Evolutionary conservation across 2,797 vertebrate genomes (phyloP).

Genomic region (Prionace glauca): DNA sequence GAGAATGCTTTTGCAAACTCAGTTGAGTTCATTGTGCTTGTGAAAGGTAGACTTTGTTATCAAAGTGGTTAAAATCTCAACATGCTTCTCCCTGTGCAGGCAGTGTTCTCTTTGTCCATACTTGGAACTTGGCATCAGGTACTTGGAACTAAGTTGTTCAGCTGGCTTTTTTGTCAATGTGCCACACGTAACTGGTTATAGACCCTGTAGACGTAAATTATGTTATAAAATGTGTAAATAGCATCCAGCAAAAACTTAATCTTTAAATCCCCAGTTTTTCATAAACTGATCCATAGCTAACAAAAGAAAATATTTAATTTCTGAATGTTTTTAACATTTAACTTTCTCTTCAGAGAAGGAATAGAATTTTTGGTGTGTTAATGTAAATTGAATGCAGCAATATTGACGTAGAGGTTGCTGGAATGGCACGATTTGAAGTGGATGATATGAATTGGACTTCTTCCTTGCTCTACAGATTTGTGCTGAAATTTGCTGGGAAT

Average conservation of each 20-base stretch:
- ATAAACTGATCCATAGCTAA: background rate
- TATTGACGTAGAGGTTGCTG: background rate
- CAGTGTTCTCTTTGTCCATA: background rate
- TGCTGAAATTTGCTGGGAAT: background rate
- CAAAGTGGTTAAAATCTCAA: too few relatives aligned
- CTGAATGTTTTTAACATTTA: background rate
- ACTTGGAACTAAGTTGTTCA: background rate
- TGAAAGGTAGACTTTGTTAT: too few relatives aligned
- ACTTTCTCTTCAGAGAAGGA: background rate
- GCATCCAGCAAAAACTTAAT: background rate
- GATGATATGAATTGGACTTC: background rate
- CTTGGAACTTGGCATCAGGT: background rate
- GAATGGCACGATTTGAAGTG: background rate
- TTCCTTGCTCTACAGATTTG: background rate
- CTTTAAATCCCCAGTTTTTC: background rate
- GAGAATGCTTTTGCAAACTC: too few relatives aligned
- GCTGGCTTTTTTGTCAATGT: background rate
- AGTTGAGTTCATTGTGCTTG: too few relatives aligned
- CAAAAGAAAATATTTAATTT: background rate
- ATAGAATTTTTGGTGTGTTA: background rate
- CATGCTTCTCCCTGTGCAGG: background rate
- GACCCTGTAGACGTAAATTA: background rate
- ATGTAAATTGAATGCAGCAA: background rate
- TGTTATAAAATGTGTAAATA: background rate
- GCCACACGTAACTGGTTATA: background rate